Evolutionary conservation across 2,888 invertebrate genomes (phyloP).

Genomic region (Blera fallax): DNA sequence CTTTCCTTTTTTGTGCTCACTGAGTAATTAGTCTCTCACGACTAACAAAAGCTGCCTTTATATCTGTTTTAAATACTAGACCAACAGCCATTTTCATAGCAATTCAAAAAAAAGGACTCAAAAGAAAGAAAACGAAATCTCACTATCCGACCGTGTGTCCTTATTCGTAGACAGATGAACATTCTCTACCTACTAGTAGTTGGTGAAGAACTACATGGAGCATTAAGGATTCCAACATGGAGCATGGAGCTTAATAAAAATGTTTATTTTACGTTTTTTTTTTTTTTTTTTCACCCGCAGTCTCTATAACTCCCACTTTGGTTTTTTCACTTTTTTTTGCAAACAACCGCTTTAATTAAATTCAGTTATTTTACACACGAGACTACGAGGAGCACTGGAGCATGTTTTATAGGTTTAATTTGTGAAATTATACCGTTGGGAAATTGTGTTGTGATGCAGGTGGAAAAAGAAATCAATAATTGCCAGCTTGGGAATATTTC

Average conservation of each 20-base stretch:
- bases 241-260: conserved; percentile 46
- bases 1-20: not conserved
- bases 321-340: conserved; percentile 7
- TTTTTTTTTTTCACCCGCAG: not conserved
- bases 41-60: not conserved
- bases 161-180: conserved; percentile 32
- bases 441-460: conserved; percentile 51
- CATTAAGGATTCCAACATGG: conserved; percentile 36
- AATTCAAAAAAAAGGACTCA: not conserved
- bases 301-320: conserved; percentile 16
- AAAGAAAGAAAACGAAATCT: not conserved
- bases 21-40: not conserved
- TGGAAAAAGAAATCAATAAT: conserved; percentile 28
- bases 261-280: conserved; percentile 22
- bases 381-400: conserved; percentile 51
- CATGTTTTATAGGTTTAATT: conserved; percentile 71
- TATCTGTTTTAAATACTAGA: not conserved
- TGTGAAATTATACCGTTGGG: conserved; percentile 63
- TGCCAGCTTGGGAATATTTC: not conserved
- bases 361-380: conserved; percentile 71
- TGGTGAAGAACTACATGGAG: conserved; percentile 5
- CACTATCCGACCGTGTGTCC: conserved; percentile 23
- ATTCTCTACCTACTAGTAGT: not conserved
- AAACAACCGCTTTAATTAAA: conserved; percentile 68
- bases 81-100: not conserved